Conservation (phyloP, 2,113 vertebrate genomes). For the Hoplias malabaricus region DNA sequence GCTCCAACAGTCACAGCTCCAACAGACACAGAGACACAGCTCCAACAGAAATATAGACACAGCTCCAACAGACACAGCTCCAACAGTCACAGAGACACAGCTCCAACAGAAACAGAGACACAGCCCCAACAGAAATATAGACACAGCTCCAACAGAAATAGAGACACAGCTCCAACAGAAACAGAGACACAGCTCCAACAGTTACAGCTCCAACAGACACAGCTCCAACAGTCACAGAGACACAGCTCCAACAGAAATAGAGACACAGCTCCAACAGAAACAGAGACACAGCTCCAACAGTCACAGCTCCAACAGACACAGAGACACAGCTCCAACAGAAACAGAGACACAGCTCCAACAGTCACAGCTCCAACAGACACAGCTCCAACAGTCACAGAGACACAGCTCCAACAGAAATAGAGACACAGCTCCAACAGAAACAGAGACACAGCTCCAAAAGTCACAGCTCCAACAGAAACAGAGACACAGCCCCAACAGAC, state of each 20-base stretch:
- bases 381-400: neutral
- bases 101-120: no score
- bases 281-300: no score
- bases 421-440: neutral
- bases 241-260: neutral
- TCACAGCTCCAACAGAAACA: no score
- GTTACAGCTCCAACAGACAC: neutral
- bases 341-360: neutral
- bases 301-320: neutral
- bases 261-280: neutral
- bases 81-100: neutral
- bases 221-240: no score
- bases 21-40: neutral
- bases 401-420: no score
- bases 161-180: no score
- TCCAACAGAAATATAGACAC: no score
- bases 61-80: no score
- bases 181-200: no score
- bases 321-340: neutral
- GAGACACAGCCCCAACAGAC: neutral
- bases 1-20: neutral
- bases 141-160: neutral
- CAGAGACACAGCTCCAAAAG: neutral
- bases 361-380: neutral
- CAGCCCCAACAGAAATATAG: neutral